Conservation (phyloP, 2,113 vertebrate genomes). For the Maccullochella peelii region DNA sequence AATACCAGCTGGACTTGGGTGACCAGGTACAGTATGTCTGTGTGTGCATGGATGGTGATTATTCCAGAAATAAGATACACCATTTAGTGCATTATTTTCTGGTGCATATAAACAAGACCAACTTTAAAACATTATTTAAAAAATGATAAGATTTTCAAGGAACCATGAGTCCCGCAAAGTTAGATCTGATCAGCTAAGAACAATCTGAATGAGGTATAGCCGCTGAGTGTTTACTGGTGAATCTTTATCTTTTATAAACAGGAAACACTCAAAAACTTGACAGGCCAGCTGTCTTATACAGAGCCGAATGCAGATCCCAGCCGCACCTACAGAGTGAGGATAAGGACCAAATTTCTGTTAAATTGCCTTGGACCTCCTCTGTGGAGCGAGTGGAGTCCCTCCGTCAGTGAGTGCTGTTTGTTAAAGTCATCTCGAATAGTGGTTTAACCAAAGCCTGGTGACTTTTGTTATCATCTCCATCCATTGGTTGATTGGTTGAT, state of each 20-base stretch:
- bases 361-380: rapidly evolving
- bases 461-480: neutral
- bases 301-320: slow-evolving; percentile 32
- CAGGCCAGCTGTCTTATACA: rapidly evolving
- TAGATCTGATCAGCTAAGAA: neutral
- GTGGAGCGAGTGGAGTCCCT: slow-evolving; percentile 75
- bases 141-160: no score
- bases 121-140: neutral
- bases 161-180: neutral
- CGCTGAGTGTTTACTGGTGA: neutral
- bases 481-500: no score
- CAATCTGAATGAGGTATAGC: neutral
- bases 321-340: slow-evolving; percentile 47
- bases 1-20: slow-evolving; percentile 62
- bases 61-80: neutral
- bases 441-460: neutral
- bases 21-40: slow-evolving; percentile 43
- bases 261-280: neutral
- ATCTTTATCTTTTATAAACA: slow-evolving; percentile 37
- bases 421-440: neutral
- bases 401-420: slow-evolving; percentile 62
- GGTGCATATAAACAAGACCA: neutral
- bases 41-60: neutral
- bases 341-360: slow-evolving; percentile 56
- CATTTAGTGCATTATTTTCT: neutral